Percentiles rank a stretch among this genome's conserved stretches.
Evolutionary conservation across 2,888 invertebrate species (phyloP).

Genomic region (Biston stratarius): DNA sequence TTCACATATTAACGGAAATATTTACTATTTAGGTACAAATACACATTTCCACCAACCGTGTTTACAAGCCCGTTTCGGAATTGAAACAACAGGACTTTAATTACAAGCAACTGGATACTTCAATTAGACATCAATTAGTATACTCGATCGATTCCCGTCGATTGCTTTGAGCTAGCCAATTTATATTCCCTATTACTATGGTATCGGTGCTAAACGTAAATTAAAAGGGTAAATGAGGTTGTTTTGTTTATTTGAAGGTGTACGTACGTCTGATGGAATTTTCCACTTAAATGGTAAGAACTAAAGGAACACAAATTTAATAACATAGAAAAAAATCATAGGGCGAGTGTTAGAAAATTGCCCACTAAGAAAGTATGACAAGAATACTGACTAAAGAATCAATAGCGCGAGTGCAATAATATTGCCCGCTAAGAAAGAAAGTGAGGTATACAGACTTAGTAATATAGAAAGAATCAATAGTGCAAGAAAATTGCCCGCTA

Average conservation of each 20-base stretch:
- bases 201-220: background rate
- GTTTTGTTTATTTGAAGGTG: conserved; percentile 2
- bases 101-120: conserved; percentile 22
- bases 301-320: background rate
- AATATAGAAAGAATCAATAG: too few relatives aligned
- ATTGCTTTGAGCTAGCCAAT: conserved; percentile 17
- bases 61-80: background rate
- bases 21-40: background rate
- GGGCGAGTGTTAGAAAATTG: too few relatives aligned
- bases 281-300: background rate
- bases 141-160: conserved; percentile 10
- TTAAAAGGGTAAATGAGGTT: background rate
- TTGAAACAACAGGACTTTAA: conserved; percentile 10
- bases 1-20: too few relatives aligned
- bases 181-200: conserved; percentile 7
- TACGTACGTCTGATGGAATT: background rate
- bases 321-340: too few relatives aligned
- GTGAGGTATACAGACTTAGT: too few relatives aligned
- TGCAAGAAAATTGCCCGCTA: too few relatives aligned
- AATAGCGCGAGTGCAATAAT: too few relatives aligned
- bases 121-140: conserved; percentile 27
- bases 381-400: too few relatives aligned
- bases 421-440: too few relatives aligned
- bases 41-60: background rate
- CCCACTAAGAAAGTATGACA: too few relatives aligned